Conservation (phyloP, 2,888 invertebrate species). For the Cerceris rybyensis region DNA sequence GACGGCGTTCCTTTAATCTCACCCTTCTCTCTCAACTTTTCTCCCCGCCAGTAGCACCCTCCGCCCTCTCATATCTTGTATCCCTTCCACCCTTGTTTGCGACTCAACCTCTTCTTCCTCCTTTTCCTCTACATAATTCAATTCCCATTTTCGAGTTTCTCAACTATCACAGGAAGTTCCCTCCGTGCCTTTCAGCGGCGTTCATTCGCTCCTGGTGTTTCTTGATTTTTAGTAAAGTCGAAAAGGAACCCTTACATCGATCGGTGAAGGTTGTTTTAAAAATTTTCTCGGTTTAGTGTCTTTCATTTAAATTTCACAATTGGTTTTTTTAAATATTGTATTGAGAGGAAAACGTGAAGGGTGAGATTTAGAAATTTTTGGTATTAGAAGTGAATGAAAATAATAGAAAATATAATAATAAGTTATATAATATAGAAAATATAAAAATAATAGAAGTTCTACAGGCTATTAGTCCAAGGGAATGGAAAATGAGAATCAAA, state of each 20-base stretch:
- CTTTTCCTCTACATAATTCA: constrained; percentile 24
- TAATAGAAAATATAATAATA: no score
- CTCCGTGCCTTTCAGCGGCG: constrained; percentile 5
- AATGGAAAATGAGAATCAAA: no score
- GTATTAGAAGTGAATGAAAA: no score
- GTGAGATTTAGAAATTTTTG: no score
- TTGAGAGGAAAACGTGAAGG: no score
- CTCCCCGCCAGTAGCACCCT: neutral
- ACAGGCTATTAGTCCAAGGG: no score
- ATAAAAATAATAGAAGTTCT: no score
- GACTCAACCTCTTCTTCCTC: neutral
- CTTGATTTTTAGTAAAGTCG: constrained; percentile 6
- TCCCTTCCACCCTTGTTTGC: constrained; percentile 6
- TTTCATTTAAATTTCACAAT: no score
- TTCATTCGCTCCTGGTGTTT: constrained; percentile 7
- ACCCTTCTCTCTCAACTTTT: constrained; percentile 2
- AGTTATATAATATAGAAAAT: no score
- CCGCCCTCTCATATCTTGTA: neutral
- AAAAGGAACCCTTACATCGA: neutral
- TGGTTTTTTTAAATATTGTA: no score
- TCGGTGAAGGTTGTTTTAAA: no score
- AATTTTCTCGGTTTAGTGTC: no score
- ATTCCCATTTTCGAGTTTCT: constrained; percentile 27
- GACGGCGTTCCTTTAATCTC: constrained; percentile 20
- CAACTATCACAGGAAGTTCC: neutral